These are phyloP conservation scores for Lates calcarifer DNA, from an alignment of 2,113 vertebrate genomes.

Conservation along the genomic window DNA sequence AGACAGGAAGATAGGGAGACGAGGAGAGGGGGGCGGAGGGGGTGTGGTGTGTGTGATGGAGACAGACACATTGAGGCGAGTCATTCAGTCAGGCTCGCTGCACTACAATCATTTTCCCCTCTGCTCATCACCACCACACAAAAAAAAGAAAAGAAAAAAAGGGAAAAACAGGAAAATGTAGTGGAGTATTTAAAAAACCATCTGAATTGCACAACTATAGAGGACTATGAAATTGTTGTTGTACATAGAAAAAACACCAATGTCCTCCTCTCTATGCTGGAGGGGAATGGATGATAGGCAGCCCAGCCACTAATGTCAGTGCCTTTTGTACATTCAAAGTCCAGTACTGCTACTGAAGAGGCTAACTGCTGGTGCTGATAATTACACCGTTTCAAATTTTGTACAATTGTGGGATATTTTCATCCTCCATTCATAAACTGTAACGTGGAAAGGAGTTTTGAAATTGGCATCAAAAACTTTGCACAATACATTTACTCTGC, in stretches of 20 bases:
- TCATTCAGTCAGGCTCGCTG: constrained; percentile 15
- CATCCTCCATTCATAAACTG: background rate
- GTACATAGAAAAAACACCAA: background rate
- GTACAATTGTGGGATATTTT: constrained; percentile 51
- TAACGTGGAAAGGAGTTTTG: background rate
- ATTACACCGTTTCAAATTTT: constrained; percentile 12
- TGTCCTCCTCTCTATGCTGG: constrained; percentile 17
- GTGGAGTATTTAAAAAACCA: background rate
- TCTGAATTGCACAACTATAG: constrained; percentile 52
- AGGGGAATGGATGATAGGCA: constrained; percentile 37
- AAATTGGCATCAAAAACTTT: constrained; percentile 33
- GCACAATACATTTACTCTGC: background rate
- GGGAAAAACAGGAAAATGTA: background rate
- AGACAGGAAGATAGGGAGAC: background rate
- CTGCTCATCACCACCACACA: constrained; percentile 16
- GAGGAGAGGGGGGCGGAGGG: background rate
- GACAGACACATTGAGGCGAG: background rate
- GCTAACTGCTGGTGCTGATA: constrained; percentile 64
- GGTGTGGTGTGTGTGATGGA: too few relatives aligned
- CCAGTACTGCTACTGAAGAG: constrained; percentile 68
- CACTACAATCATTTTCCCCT: constrained; percentile 48
- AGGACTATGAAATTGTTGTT: constrained; percentile 6
- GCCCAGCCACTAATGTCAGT: background rate
- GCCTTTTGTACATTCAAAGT: constrained; percentile 73
- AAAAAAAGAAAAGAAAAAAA: background rate